phyloP scores from a whole-genome alignment of 2,113 vertebrate genomes.

The Tylochromis polylepis region DNA sequence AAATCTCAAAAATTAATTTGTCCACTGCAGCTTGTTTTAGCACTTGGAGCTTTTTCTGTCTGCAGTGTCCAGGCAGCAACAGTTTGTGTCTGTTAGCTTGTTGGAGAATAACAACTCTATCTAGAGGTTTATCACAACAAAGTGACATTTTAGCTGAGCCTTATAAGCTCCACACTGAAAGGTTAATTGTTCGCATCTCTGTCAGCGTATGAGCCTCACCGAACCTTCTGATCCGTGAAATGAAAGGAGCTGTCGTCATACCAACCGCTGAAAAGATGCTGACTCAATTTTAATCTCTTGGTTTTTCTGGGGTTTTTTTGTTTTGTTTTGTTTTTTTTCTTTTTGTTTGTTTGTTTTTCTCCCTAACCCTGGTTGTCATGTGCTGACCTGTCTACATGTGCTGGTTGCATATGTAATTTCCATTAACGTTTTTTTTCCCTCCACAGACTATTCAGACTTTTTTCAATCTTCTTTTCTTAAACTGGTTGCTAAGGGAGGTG shows the following conservation, averaged over 20 bases:
- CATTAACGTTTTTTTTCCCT: neutral
- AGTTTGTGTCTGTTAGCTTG: neutral
- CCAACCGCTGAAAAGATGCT: conserved; percentile 6
- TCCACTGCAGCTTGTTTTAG: neutral
- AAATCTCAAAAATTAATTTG: neutral
- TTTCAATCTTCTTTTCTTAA: neutral
- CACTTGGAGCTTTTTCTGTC: neutral
- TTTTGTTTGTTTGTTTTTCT: neutral
- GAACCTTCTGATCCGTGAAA: conserved; percentile 51
- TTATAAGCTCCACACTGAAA: conserved; percentile 29
- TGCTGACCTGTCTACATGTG: neutral
- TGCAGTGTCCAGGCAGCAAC: conserved; percentile 1
- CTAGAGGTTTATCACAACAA: conserved; percentile 9
- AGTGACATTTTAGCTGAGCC: conserved; percentile 29
- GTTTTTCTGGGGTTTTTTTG: too few relatives aligned
- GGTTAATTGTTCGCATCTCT: conserved; percentile 60
- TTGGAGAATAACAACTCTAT: too few relatives aligned
- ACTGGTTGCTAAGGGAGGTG: conserved; percentile 1
- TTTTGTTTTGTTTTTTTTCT: neutral
- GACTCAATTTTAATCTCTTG: conserved; percentile 5
- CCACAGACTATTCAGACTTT: accelerated
- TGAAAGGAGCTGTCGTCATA: conserved; percentile 37
- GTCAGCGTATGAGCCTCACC: conserved; percentile 2
- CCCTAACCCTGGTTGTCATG: neutral
- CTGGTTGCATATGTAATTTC: neutral